These are phyloP conservation scores for Erebia ligea DNA, from an alignment of 2,888 invertebrate species.

Conservation along the genomic window DNA sequence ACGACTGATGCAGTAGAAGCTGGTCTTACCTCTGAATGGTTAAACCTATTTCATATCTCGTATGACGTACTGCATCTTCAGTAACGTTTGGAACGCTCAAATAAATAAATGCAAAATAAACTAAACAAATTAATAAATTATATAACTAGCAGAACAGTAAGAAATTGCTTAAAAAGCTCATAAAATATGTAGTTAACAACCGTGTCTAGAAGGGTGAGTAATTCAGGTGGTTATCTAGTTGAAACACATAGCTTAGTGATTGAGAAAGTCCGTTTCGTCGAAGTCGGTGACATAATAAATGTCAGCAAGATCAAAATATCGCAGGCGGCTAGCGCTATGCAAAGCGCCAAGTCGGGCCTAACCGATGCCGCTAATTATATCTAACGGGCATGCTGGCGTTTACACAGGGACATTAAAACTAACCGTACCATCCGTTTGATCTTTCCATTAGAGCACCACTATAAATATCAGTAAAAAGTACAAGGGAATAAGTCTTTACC, in stretches of 20 bases:
- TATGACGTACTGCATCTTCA: neutral
- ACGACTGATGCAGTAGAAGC: neutral
- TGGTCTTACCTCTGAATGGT: neutral
- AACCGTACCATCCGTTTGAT: conserved; percentile 79
- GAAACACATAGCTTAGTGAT: conserved; percentile 11
- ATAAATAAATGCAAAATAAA: neutral
- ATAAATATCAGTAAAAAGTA: conserved; percentile 76
- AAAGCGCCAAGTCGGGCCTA: conserved; percentile 55
- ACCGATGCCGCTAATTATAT: conserved; percentile 79
- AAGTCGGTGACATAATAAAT: conserved; percentile 72
- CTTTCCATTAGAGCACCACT: conserved; percentile 79
- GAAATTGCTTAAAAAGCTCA: neutral
- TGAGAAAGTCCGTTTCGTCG: conserved; percentile 39
- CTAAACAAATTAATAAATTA: neutral
- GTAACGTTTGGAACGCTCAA: neutral
- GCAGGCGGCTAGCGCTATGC: conserved; percentile 56
- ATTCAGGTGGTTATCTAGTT: conserved; percentile 2
- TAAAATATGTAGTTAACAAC: neutral
- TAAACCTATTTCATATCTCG: neutral
- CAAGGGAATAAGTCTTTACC: conserved; percentile 69
- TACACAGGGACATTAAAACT: conserved; percentile 81
- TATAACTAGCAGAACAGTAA: neutral
- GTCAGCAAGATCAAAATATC: conserved; percentile 73
- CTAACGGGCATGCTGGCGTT: conserved; percentile 69
- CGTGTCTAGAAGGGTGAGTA: neutral